A percentile compares a stretch with the other conserved stretches of the same genome.
Evolutionary conservation across 2,888 invertebrate species (phyloP).

Genomic region (Parapristionchus giblindavisi): DNA sequence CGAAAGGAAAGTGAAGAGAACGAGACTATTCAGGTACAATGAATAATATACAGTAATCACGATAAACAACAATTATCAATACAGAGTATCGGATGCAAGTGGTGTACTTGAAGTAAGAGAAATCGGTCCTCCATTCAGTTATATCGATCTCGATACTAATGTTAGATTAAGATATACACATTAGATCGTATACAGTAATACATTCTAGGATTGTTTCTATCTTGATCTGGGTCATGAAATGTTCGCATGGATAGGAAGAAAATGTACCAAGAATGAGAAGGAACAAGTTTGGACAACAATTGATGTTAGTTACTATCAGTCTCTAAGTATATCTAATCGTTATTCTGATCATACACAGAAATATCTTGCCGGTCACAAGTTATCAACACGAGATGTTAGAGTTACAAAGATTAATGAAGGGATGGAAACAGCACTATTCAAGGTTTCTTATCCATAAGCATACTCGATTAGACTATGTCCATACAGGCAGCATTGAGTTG

Average conservation of each 20-base stretch:
- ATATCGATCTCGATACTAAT: conserved; percentile 79
- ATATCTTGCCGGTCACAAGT: conserved; percentile 33
- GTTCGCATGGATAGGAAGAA: conserved; percentile 70
- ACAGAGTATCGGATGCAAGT: conserved; percentile 70
- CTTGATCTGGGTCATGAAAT: conserved; percentile 70
- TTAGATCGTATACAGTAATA: not conserved
- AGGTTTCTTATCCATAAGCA: not conserved
- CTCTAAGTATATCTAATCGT: no score
- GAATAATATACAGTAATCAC: no score
- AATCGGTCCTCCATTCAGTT: conserved; percentile 79
- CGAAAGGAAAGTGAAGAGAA: conserved; percentile 1
- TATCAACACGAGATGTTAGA: conserved; percentile 32
- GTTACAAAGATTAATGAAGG: conserved; percentile 45
- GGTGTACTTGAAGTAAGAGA: conserved; percentile 77
- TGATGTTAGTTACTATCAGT: conserved; percentile 5
- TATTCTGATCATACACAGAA: conserved; percentile 19
- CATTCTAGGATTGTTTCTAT: conserved; percentile 69
- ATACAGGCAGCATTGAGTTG: conserved; percentile 38
- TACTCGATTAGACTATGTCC: not conserved
- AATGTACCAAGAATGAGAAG: conserved; percentile 41
- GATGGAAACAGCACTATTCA: conserved; percentile 41
- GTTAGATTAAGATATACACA: conserved; percentile 70
- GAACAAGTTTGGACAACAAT: conserved; percentile 41
- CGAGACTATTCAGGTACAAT: conserved; percentile 16
- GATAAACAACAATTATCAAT: not conserved